Evolutionary conservation across 2,888 invertebrate species (phyloP).

Genomic region (Callimorpha dominula): DNA sequence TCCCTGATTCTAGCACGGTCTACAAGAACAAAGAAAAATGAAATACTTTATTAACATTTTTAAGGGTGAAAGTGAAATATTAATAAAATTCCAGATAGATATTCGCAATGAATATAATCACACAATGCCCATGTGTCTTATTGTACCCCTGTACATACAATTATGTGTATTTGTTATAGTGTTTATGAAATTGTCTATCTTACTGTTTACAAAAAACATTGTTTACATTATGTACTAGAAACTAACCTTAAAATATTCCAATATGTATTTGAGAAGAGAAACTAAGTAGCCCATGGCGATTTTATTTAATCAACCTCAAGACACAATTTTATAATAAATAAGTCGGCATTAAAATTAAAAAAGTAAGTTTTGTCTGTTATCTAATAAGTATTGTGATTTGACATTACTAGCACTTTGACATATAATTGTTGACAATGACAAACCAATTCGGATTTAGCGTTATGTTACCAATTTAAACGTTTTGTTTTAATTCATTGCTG

Average conservation of each 20-base stretch:
- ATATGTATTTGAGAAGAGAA: slow-evolving; percentile 48
- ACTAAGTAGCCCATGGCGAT: slow-evolving; percentile 56
- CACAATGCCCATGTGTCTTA: slow-evolving; percentile 19
- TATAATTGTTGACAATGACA: slow-evolving; percentile 39
- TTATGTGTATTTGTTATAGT: background rate
- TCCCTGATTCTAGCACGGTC: slow-evolving; percentile 90
- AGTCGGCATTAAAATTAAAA: background rate
- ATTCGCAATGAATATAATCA: slow-evolving; percentile 19
- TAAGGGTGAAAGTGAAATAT: background rate
- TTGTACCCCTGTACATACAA: no score
- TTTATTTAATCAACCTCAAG: background rate
- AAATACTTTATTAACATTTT: background rate
- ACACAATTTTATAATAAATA: background rate
- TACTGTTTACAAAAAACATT: background rate
- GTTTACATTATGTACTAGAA: background rate
- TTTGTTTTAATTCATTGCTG: background rate
- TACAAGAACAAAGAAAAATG: slow-evolving; percentile 56
- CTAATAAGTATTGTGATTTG: slow-evolving; percentile 19
- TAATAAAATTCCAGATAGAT: slow-evolving; percentile 11
- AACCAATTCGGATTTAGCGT: slow-evolving; percentile 7
- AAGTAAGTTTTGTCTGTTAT: background rate
- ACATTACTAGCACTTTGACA: slow-evolving; percentile 24
- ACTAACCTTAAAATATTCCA: slow-evolving; percentile 59
- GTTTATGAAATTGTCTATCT: background rate
- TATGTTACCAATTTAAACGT: slow-evolving; percentile 27